A percentile compares a stretch with the other conserved stretches of the same genome.
phyloP scores from a whole-genome alignment of 2,113 vertebrate species.

The Enhydra lutris region DNA sequence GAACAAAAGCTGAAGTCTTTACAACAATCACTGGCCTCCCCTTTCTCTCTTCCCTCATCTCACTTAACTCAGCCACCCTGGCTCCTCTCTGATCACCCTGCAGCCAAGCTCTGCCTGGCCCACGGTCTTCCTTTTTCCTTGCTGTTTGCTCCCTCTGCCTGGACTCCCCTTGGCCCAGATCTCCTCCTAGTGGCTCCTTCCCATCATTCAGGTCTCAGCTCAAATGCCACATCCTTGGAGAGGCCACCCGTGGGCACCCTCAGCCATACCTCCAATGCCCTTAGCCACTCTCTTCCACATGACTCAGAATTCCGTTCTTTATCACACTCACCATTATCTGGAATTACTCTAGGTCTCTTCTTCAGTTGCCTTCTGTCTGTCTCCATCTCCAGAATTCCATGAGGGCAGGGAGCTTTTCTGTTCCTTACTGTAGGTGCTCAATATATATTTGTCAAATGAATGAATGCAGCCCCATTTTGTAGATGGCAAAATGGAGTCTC shows the following conservation, averaged over 20 bases:
- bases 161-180: background rate
- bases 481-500: background rate
- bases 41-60: background rate
- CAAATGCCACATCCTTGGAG: background rate
- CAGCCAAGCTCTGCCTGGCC: background rate
- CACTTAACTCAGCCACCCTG: background rate
- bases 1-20: background rate
- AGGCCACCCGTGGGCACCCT: background rate
- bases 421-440: background rate
- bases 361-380: background rate
- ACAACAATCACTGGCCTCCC: too few relatives aligned
- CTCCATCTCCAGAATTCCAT: background rate
- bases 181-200: background rate
- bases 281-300: rapidly evolving
- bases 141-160: background rate
- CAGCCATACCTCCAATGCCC: rapidly evolving
- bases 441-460: background rate
- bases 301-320: background rate
- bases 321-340: background rate
- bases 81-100: rapidly evolving
- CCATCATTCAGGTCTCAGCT: background rate
- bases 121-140: background rate
- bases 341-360: background rate
- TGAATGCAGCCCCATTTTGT: background rate
- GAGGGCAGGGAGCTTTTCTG: background rate